These are phyloP conservation scores for Vidua chalybeata DNA, from an alignment of 2,113 vertebrate genomes.

Conservation along the genomic window DNA sequence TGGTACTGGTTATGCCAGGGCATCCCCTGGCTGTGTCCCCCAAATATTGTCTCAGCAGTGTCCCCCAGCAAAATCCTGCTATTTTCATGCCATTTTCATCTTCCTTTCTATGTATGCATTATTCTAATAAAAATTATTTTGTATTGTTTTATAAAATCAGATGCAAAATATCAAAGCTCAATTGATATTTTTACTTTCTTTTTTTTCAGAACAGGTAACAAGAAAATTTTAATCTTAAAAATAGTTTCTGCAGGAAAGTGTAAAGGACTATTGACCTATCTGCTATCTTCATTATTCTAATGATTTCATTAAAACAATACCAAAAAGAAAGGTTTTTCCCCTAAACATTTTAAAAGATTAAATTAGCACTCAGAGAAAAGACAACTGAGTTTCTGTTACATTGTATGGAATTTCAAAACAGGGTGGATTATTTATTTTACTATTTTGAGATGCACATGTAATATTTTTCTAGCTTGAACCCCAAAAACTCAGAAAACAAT, in stretches of 20 bases:
- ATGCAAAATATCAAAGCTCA: neutral
- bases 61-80: neutral
- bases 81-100: neutral
- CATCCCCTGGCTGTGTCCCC: fast-evolving
- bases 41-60: neutral
- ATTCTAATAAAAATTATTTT: neutral
- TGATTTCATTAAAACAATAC: neutral
- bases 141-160: neutral
- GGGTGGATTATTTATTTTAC: neutral
- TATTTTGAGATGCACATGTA: neutral
- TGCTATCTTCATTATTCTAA: neutral
- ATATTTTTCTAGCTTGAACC: neutral
- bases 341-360: neutral
- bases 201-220: neutral
- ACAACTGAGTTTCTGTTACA: neutral
- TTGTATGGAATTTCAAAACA: neutral
- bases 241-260: neutral
- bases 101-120: neutral
- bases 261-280: fast-evolving
- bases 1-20: neutral
- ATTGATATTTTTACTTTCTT: neutral
- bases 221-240: neutral
- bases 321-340: neutral
- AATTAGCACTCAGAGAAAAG: neutral
- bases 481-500: neutral